Base-by-base conservation (phyloP, 2,113 vertebrate species). In the Leptosomus discolor region DNA sequence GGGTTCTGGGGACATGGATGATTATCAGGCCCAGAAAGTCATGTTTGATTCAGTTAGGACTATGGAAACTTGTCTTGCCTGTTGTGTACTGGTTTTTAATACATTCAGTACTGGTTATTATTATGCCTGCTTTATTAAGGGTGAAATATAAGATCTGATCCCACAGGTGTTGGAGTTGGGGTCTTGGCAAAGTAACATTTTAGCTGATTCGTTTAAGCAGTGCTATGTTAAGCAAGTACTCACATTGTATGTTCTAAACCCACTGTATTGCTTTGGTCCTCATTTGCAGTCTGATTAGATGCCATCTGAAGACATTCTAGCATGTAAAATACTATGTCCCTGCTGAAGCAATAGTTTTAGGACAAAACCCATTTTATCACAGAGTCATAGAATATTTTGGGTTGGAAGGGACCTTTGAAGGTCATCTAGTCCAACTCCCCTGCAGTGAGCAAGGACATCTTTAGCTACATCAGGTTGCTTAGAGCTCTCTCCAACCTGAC, bases 401-500 rank as follows among this genome's bases (percentile, higher is more conserved):
- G 15, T 43, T 87, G 45, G 26, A 87, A 69, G 43, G 15, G 10
- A 54, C 11, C 4, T 27, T 22, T 26, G 45, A 34, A 61, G 19
- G 39, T 10, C 11, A 56, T n/a, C 9, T 63, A 79, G 48, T n/a
- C 39, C 39, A 53, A 29, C 2, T 8, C 29, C 18, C 7, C n/a
- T 46, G 61, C 29, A 16, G 2, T 56, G 2, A 11, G 8, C 39
- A 46, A 39, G 15, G 48, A 39, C 39, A 46, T 24, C 34, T 39
- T 39, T 39, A 46, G 24, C 23, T 34, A 13, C 15, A 71, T 16
- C n/a, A 56, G 7, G 15, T 48, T 56, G 23, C 65, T 64, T 48
- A 71, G 29, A 30, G 12, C 12, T 30, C 29, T 0, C 0, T 46
- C n/a, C 29, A 36, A 3, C 10, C 27, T 64, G 20, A 17, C 14